Evolutionary conservation across 2,797 vertebrate genomes (phyloP).

Genomic region (Aldrovandia affinis): DNA sequence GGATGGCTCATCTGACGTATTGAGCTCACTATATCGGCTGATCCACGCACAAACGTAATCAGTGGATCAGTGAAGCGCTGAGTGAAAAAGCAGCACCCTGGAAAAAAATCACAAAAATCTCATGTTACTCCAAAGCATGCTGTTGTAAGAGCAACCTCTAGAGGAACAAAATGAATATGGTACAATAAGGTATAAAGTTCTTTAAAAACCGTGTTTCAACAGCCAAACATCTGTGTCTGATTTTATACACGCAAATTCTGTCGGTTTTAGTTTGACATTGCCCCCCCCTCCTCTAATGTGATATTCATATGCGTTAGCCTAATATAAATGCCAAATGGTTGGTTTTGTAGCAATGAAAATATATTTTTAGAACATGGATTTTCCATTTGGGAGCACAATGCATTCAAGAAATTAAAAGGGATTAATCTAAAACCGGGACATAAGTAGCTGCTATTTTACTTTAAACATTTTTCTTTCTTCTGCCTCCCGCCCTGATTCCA

Average conservation of each 20-base stretch:
- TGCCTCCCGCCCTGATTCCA: constrained; percentile 13
- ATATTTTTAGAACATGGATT: constrained; percentile 21
- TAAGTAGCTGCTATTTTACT: not conserved
- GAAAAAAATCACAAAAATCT: not conserved
- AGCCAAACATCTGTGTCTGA: not conserved
- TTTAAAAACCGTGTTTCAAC: not conserved
- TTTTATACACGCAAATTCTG: not conserved
- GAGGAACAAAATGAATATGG: not conserved
- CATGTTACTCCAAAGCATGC: not conserved
- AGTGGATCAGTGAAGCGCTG: not conserved
- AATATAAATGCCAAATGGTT: constrained; percentile 10
- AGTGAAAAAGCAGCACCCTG: not conserved
- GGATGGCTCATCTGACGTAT: not conserved
- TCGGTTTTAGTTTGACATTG: constrained; percentile 3
- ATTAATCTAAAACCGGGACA: constrained; percentile 2
- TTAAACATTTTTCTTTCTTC: not conserved
- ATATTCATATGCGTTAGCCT: constrained; percentile 13
- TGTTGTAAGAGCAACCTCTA: not conserved
- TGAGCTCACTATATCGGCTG: not conserved
- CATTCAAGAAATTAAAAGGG: constrained; percentile 26
- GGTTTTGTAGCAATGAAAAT: constrained; percentile 16
- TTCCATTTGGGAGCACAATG: constrained; percentile 9
- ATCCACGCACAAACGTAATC: not conserved
- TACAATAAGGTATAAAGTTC: not conserved
- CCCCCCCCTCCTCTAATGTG: constrained; percentile 1